Conservation (phyloP, 2,888 invertebrate genomes). For the Morpho deidamia region DNA sequence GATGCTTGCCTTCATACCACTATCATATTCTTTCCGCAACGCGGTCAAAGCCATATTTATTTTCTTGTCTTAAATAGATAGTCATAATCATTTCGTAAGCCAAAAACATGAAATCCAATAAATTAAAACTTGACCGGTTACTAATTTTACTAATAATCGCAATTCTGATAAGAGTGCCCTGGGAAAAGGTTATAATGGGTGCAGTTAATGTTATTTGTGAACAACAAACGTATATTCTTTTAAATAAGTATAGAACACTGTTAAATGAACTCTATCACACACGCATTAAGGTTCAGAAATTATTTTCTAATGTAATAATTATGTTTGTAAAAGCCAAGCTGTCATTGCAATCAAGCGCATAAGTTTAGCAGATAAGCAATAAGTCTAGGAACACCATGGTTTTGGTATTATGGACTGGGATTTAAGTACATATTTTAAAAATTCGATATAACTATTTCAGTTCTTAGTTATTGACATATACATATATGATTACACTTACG, state of each 20-base stretch:
- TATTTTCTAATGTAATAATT: not conserved
- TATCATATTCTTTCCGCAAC: too few species aligned
- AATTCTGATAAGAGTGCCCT: slow-evolving; percentile 31
- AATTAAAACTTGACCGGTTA: slow-evolving; percentile 25
- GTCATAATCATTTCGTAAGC: slow-evolving; percentile 2
- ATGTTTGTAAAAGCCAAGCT: slow-evolving; percentile 4
- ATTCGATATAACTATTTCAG: too few species aligned
- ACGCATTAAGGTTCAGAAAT: not conserved
- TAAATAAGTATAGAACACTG: slow-evolving; percentile 9
- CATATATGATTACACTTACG: too few species aligned
- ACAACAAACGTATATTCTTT: slow-evolving; percentile 5
- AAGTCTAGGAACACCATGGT: too few species aligned
- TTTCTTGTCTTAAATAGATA: not conserved
- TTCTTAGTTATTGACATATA: too few species aligned
- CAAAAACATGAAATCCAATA: slow-evolving; percentile 21
- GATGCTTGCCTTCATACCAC: too few species aligned
- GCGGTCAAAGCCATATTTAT: too few species aligned
- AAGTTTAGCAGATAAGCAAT: slow-evolving; percentile 16
- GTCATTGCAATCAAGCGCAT: slow-evolving; percentile 14
- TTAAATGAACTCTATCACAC: slow-evolving; percentile 8
- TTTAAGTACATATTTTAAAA: too few species aligned
- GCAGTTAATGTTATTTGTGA: slow-evolving; percentile 31
- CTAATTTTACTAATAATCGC: slow-evolving; percentile 29
- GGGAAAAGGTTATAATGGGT: slow-evolving; percentile 36
- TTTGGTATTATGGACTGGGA: too few species aligned